Percentiles rank a stretch among this genome's conserved stretches.
These are phyloP conservation scores for Drosophila prosaltans DNA, from an alignment of 1,140 invertebrate species.

Conservation along the genomic window DNA sequence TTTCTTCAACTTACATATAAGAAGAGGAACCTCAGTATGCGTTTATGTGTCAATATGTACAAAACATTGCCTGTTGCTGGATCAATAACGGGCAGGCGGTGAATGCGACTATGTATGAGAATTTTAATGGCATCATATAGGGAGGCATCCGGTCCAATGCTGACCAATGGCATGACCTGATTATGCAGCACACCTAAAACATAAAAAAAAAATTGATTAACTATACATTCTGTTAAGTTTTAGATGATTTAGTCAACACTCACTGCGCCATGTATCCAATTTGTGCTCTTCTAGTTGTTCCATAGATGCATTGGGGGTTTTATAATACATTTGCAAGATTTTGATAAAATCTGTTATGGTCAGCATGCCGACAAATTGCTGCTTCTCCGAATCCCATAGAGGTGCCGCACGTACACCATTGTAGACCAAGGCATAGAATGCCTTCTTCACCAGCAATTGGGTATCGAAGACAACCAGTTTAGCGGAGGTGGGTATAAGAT, in stretches of 20 bases:
- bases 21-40: constrained; percentile 98
- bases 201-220: constrained; percentile 6
- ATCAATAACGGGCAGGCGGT: constrained; percentile 98
- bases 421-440: constrained; percentile 99
- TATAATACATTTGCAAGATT: constrained; percentile 99
- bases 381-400: constrained; percentile 96
- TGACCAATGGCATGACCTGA: constrained; percentile 91
- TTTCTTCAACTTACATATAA: constrained; percentile 94
- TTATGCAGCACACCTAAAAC: constrained; percentile 91
- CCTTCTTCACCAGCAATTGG: constrained; percentile 99
- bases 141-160: constrained; percentile 94
- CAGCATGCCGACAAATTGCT: constrained; percentile 98
- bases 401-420: constrained; percentile 99
- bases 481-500: constrained; percentile 99
- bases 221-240: no score
- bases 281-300: constrained; percentile 99
- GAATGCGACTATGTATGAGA: constrained; percentile 96
- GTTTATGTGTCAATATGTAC: constrained; percentile 99
- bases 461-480: constrained; percentile 99
- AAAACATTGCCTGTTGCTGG: constrained; percentile 97
- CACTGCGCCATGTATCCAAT: constrained; percentile 96
- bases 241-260: constrained; percentile 66
- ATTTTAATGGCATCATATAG: constrained; percentile 96
- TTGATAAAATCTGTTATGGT: constrained; percentile 99
- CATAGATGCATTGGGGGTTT: constrained; percentile 94